Conservation (phyloP, 2,113 vertebrate species). For the Cranoglanis bouderius region DNA sequence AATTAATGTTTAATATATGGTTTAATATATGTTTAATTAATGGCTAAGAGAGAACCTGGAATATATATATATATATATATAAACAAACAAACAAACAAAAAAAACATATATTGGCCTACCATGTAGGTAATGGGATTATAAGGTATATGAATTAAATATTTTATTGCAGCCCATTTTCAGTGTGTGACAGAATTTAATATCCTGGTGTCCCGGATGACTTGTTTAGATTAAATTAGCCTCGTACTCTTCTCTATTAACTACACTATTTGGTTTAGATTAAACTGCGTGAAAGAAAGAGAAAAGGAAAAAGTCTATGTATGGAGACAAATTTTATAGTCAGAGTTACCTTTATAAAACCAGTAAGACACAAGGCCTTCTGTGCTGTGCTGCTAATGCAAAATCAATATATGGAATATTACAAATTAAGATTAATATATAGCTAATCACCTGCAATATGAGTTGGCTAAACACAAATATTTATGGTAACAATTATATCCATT, state of each 20-base stretch:
- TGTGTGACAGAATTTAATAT: background rate
- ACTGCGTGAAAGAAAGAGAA: too few species aligned
- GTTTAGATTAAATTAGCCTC: background rate
- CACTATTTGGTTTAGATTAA: background rate
- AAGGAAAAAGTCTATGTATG: background rate
- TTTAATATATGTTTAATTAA: slow-evolving; percentile 1
- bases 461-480: background rate
- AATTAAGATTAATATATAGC: background rate
- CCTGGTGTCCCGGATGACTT: background rate
- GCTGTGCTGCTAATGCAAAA: background rate
- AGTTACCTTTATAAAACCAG: background rate
- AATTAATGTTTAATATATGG: background rate
- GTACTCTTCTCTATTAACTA: background rate
- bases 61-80: background rate
- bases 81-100: too few species aligned
- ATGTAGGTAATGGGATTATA: background rate
- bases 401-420: background rate
- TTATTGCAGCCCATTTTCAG: background rate
- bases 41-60: background rate
- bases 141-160: background rate
- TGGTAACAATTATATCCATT: background rate
- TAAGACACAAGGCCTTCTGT: background rate
- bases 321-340: background rate
- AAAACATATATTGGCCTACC: too few species aligned
- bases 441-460: background rate